Percentiles rank a stretch among this genome's conserved stretches.
Conservation (phyloP, 1,140 invertebrate genomes). For the Arctopsyche grandis region DNA sequence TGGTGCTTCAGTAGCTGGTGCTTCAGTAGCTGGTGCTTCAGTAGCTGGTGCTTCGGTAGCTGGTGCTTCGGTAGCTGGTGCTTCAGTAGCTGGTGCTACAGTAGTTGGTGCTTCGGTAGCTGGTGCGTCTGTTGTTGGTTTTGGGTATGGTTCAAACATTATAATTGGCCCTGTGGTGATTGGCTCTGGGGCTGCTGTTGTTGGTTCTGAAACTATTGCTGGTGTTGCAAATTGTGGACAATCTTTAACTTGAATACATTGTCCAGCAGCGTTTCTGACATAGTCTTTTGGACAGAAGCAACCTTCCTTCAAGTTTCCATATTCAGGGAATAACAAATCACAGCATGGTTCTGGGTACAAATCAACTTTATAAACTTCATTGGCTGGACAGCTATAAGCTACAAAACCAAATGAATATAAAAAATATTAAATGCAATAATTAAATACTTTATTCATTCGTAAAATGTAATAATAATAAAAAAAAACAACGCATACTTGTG, state of each 20-base stretch:
- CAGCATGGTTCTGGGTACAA: conserved; percentile 27
- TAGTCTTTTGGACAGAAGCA: conserved; percentile 7
- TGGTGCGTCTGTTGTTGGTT: neutral
- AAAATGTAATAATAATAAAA: no score
- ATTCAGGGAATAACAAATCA: conserved; percentile 20
- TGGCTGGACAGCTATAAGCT: neutral
- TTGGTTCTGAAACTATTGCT: neutral
- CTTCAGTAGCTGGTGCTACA: neutral
- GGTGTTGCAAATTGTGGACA: conserved; percentile 23
- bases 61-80: neutral
- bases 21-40: neutral
- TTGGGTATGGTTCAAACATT: no score
- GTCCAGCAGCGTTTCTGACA: neutral
- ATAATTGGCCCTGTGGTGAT: no score
- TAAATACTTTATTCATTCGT: neutral
- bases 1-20: neutral
- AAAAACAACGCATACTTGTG: no score
- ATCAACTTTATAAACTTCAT: neutral
- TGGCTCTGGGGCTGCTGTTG: neutral
- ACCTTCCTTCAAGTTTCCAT: conserved; percentile 16
- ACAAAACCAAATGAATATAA: neutral
- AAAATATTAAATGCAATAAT: neutral
- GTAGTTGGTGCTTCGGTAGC: neutral
- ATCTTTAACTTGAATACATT: neutral
- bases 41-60: neutral